These are phyloP conservation scores for Thinocorus orbignyianus DNA, from an alignment of 2,113 vertebrate species.

Conservation along the genomic window DNA sequence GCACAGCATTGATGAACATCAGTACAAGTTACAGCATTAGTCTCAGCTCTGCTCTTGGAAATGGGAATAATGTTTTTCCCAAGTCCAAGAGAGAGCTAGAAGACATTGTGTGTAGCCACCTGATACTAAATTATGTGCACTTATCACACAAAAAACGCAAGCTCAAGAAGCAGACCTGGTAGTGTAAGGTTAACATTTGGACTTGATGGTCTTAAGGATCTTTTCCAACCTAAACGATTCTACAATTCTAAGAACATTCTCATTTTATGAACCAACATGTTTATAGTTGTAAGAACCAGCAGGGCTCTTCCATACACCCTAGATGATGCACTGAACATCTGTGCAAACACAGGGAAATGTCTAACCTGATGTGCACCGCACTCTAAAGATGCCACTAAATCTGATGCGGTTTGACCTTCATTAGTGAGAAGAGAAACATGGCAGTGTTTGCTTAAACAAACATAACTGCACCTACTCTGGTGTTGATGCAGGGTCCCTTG, in stretches of 20 bases:
- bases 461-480: too few species aligned
- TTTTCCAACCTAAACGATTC: not conserved
- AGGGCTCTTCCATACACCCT: not conserved
- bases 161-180: not conserved
- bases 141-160: not conserved
- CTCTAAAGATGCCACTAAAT: not conserved
- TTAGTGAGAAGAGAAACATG: not conserved
- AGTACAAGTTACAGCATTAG: not conserved
- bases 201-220: not conserved
- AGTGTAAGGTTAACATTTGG: not conserved
- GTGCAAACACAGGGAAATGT: not conserved
- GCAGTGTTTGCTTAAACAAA: not conserved
- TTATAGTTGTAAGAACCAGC: not conserved
- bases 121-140: not conserved
- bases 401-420: not conserved
- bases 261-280: fast-evolving
- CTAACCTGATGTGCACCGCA: not conserved
- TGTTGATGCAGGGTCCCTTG: not conserved
- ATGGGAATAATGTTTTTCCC: not conserved
- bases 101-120: not conserved
- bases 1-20: not conserved
- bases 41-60: not conserved
- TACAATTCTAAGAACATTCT: not conserved
- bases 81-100: not conserved
- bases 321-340: not conserved